A percentile compares a stretch with the other conserved stretches of the same genome.
Evolutionary conservation across 2,113 vertebrate genomes (phyloP).

Genomic region (Petroica traversi): DNA sequence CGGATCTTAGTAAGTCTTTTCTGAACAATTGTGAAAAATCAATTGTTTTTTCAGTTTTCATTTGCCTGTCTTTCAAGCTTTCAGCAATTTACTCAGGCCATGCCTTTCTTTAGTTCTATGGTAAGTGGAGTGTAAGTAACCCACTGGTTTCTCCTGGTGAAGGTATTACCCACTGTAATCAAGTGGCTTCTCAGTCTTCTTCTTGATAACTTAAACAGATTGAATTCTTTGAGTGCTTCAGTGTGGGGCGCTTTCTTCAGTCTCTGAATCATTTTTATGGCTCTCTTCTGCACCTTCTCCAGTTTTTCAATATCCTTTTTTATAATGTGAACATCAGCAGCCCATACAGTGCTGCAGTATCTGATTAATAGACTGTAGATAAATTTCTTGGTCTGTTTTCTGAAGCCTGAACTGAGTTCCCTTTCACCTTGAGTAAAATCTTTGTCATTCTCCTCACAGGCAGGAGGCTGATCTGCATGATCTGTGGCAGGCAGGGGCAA

Average conservation of each 20-base stretch:
- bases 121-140: background rate
- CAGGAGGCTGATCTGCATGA: background rate
- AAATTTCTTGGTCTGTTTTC: background rate
- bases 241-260: background rate
- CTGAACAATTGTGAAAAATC: background rate
- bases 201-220: constrained; percentile 60
- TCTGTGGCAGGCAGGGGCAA: background rate
- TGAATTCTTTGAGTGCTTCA: constrained; percentile 38
- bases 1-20: background rate
- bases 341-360: background rate
- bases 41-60: background rate
- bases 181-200: constrained; percentile 7
- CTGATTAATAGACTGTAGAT: constrained; percentile 1
- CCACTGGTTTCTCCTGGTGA: background rate
- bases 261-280: constrained; percentile 46
- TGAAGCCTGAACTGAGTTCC: background rate
- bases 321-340: constrained; percentile 32
- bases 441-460: background rate
- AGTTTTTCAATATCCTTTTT: constrained; percentile 61
- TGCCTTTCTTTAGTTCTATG: background rate
- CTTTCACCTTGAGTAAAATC: background rate
- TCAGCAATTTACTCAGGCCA: background rate
- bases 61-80: background rate
- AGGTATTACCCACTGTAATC: background rate
- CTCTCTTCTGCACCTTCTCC: constrained; percentile 59